phyloP scores from a whole-genome alignment of 64 coral and sea anemone genomes.

The Stichodactyla mertensii region DNA sequence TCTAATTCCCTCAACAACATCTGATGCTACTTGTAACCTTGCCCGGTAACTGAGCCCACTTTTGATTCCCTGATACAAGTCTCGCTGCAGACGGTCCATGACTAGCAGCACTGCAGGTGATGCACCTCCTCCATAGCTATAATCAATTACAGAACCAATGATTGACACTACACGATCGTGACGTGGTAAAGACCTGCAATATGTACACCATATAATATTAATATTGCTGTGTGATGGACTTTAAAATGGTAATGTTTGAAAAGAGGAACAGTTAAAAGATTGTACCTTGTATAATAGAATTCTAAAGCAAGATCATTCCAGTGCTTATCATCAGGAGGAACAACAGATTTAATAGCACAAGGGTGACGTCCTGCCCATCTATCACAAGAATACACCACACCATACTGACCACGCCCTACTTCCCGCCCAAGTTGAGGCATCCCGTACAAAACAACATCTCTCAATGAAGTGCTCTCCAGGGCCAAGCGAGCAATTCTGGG shows the following conservation, averaged over 20 bases:
- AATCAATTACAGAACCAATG: slow-evolving; percentile 93
- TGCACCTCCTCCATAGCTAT: slow-evolving; percentile 80
- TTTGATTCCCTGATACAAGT: slow-evolving; percentile 96
- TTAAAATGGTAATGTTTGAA: no score
- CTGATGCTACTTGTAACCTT: slow-evolving; percentile 75
- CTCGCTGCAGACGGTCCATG: slow-evolving; percentile 88
- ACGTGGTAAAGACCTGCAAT: slow-evolving; percentile 63
- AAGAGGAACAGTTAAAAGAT: not conserved
- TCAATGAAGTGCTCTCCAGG: slow-evolving; percentile 82
- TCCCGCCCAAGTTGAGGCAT: slow-evolving; percentile 94
- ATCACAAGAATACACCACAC: slow-evolving; percentile 95
- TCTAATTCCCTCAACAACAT: slow-evolving; percentile 92
- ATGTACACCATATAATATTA: not conserved
- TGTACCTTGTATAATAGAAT: slow-evolving; percentile 89
- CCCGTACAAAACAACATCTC: slow-evolving; percentile 93
- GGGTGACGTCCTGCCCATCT: slow-evolving; percentile 83
- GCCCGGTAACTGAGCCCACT: slow-evolving; percentile 71
- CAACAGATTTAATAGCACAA: slow-evolving; percentile 97
- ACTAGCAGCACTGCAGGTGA: slow-evolving; percentile 90
- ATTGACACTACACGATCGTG: slow-evolving; percentile 85
- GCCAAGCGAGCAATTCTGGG: slow-evolving; percentile 93
- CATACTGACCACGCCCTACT: slow-evolving; percentile 94
- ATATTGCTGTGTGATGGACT: not conserved
- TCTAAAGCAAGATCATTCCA: slow-evolving; percentile 99
- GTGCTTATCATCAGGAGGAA: slow-evolving; percentile 99